Evolutionary conservation across 2,888 invertebrate species (phyloP).

Genomic region (Archaeoteleia sp.): DNA sequence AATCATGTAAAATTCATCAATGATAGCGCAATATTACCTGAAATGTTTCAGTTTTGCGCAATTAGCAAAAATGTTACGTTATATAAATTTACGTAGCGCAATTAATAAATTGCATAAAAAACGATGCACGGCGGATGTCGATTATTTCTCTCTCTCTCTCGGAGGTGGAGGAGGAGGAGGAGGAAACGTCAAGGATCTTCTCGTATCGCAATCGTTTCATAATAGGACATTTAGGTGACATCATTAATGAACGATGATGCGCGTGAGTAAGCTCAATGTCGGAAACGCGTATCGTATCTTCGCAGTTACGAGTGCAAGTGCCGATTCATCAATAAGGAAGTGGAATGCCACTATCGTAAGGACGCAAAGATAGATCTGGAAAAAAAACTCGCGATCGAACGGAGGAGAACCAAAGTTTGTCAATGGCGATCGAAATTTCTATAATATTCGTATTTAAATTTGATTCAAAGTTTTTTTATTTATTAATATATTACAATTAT

Average conservation of each 20-base stretch:
- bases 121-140: constrained; percentile 27
- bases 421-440: too few species aligned
- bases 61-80: constrained; percentile 12
- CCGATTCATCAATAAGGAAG: constrained; percentile 9
- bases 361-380: neutral
- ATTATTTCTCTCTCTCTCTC: constrained; percentile 42
- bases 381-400: too few species aligned
- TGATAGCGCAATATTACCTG: too few species aligned
- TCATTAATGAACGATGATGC: constrained; percentile 42
- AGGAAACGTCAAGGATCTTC: constrained; percentile 41
- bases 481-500: too few species aligned
- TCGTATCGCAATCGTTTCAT: constrained; percentile 45
- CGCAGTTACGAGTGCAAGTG: constrained; percentile 18
- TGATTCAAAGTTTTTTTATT: too few species aligned
- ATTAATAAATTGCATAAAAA: constrained; percentile 33
- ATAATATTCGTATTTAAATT: too few species aligned
- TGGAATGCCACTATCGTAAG: neutral
- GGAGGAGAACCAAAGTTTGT: too few species aligned
- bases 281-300: constrained; percentile 24
- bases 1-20: too few species aligned
- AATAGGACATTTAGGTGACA: constrained; percentile 47
- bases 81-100: constrained; percentile 21
- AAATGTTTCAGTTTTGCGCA: neutral
- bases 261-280: constrained; percentile 28
- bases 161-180: too few species aligned